Conservation (phyloP, 1,140 invertebrate genomes). For the Drosophila pectinifera region DNA sequence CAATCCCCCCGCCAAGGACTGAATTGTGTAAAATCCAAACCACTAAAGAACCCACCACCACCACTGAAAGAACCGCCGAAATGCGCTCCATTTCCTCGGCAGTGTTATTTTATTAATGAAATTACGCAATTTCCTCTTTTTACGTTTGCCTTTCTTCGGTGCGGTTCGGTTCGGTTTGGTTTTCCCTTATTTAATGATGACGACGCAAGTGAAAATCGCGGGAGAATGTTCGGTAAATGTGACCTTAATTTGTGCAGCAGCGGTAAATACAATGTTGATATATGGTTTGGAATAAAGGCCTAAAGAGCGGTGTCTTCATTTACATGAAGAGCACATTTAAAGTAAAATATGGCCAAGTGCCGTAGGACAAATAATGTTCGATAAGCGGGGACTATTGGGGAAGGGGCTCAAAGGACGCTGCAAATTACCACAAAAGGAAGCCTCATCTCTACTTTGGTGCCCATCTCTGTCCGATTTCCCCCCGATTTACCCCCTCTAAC, state of each 20-base stretch:
- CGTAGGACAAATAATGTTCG: slow-evolving; percentile 67
- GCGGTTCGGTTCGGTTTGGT: slow-evolving; percentile 41
- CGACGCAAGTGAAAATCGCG: slow-evolving; percentile 13
- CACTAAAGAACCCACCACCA: slow-evolving; percentile 30
- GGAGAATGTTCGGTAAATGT: slow-evolving; percentile 63
- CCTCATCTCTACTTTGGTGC: background rate
- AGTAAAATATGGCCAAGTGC: slow-evolving; percentile 73
- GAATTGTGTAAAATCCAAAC: slow-evolving; percentile 42
- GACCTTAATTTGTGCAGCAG: slow-evolving; percentile 71
- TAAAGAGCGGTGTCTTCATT: slow-evolving; percentile 53
- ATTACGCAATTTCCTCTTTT: slow-evolving; percentile 69
- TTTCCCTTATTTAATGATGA: slow-evolving; percentile 75
- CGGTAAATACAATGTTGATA: slow-evolving; percentile 70
- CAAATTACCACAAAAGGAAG: slow-evolving; percentile 67
- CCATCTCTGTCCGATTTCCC: background rate
- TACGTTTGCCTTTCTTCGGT: slow-evolving; percentile 33
- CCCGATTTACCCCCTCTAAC: slow-evolving; percentile 5
- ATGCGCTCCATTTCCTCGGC: slow-evolving; percentile 26
- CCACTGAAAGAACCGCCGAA: slow-evolving; percentile 22
- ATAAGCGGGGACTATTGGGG: slow-evolving; percentile 42
- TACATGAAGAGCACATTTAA: slow-evolving; percentile 76
- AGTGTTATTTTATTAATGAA: slow-evolving; percentile 77
- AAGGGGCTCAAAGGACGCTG: slow-evolving; percentile 66
- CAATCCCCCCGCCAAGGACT: slow-evolving; percentile 1
- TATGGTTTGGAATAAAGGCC: slow-evolving; percentile 51